A percentile compares a stretch with the other conserved stretches of the same genome.
Evolutionary conservation across 1,140 invertebrate species (phyloP).

Genomic region (Diorhabda carinulata): DNA sequence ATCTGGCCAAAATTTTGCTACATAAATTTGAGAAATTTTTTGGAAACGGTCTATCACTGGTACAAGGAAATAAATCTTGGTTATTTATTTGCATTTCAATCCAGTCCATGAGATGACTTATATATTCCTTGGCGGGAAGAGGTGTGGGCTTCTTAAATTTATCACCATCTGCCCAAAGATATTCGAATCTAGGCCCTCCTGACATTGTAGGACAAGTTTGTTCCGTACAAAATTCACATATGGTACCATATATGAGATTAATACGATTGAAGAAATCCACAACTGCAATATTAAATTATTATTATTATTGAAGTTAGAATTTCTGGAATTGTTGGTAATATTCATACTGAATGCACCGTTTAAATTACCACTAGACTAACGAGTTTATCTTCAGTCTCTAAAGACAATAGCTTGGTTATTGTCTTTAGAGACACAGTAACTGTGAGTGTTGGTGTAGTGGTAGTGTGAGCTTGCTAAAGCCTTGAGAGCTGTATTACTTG

Average conservation of each 20-base stretch:
- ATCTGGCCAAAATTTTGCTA: constrained; percentile 83
- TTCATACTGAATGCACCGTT: too few relatives aligned
- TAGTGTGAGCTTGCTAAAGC: too few relatives aligned
- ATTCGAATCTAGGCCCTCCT: constrained; percentile 85
- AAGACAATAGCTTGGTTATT: too few relatives aligned
- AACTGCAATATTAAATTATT: constrained; percentile 53
- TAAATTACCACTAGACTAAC: too few relatives aligned
- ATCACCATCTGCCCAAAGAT: constrained; percentile 87
- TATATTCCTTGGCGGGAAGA: constrained; percentile 84
- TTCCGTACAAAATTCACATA: constrained; percentile 84
- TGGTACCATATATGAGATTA: constrained; percentile 88
- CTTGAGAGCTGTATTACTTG: too few relatives aligned
- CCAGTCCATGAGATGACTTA: constrained; percentile 90
- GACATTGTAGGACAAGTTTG: constrained; percentile 88
- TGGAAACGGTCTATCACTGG: constrained; percentile 82
- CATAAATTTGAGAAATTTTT: constrained; percentile 76
- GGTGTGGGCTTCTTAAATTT: constrained; percentile 82
- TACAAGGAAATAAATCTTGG: constrained; percentile 55
- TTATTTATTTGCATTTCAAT: constrained; percentile 91
- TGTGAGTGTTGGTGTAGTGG: too few relatives aligned
- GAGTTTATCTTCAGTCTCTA: too few relatives aligned
- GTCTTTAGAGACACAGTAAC: too few relatives aligned
- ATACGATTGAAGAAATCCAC: constrained; percentile 97
- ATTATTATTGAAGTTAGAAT: too few relatives aligned
- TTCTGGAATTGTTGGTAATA: too few relatives aligned